A percentile compares a stretch with the other conserved stretches of the same genome.
These are phyloP conservation scores for Falcaria lacertinaria DNA, from an alignment of 2,888 invertebrate species.

Conservation along the genomic window DNA sequence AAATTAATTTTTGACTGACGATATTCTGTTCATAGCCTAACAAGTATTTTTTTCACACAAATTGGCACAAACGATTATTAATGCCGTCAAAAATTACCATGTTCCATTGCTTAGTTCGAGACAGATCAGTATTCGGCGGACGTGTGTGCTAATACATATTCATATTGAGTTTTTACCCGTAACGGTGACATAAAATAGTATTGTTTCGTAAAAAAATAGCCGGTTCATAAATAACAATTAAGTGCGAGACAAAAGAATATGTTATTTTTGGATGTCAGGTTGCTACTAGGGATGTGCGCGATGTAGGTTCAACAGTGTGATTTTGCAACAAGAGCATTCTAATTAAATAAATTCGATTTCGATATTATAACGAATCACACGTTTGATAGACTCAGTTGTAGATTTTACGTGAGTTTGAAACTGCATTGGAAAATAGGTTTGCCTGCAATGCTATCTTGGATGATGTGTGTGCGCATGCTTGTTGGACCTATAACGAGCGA, in stretches of 20 bases:
- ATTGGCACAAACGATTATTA: not conserved
- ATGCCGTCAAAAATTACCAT: conserved; percentile 2
- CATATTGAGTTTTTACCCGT: conserved; percentile 63
- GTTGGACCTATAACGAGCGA: too few species aligned
- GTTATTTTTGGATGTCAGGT: conserved; percentile 42
- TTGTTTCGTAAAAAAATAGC: conserved; percentile 67
- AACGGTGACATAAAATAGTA: conserved; percentile 68
- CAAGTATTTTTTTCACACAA: not conserved
- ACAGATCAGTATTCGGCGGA: conserved; percentile 7
- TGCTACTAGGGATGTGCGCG: conserved; percentile 1
- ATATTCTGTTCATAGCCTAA: not conserved
- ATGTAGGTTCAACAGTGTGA: too few species aligned
- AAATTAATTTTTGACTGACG: too few species aligned
- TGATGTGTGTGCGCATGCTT: too few species aligned
- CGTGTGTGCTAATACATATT: conserved; percentile 46
- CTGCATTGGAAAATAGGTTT: too few species aligned
- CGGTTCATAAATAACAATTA: conserved; percentile 58
- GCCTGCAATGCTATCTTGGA: too few species aligned
- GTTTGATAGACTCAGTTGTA: too few species aligned
- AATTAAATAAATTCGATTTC: too few species aligned
- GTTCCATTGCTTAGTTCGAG: not conserved
- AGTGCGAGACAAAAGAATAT: conserved; percentile 55
- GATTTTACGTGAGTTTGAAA: too few species aligned
- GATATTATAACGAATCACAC: too few species aligned
- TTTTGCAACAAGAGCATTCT: too few species aligned